Conservation (phyloP, 37 sponge, comb jelly and placozoan species). For the Theonella swinhoei region DNA sequence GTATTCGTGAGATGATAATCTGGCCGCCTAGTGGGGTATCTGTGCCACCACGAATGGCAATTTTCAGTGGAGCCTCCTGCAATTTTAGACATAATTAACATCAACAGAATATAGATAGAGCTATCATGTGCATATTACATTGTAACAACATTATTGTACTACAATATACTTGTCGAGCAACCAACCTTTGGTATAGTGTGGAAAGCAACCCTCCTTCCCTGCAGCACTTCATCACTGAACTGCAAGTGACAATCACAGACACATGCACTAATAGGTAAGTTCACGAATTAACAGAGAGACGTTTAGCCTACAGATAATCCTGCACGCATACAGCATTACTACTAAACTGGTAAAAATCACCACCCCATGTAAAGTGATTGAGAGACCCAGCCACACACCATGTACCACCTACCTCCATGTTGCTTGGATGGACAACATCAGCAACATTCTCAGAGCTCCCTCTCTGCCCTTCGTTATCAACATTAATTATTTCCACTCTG, state of each 20-base stretch:
- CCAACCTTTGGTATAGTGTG: constrained; percentile 84
- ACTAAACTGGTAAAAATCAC: too few species aligned
- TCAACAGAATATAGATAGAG: background rate
- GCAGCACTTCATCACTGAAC: constrained; percentile 76
- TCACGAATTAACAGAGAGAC: too few species aligned
- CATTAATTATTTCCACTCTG: constrained; percentile 68
- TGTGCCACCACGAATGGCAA: constrained; percentile 81
- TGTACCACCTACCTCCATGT: constrained; percentile 76
- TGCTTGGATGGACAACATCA: constrained; percentile 72
- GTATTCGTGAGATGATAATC: constrained; percentile 76
- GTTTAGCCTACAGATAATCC: too few species aligned
- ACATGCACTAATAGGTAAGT: too few species aligned
- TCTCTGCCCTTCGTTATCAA: background rate
- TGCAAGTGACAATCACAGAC: too few species aligned
- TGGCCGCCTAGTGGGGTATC: constrained; percentile 71
- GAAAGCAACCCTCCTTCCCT: constrained; percentile 78
- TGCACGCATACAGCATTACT: too few species aligned
- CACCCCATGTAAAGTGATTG: too few species aligned
- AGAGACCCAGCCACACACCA: too few species aligned
- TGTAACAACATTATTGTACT: too few species aligned
- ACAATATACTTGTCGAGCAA: background rate
- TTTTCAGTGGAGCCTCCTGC: constrained; percentile 75
- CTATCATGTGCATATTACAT: too few species aligned
- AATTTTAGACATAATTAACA: background rate
- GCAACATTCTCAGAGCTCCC: constrained; percentile 4